phyloP scores from a whole-genome alignment of 2,888 invertebrate species.

The Lysandra bellargus region DNA sequence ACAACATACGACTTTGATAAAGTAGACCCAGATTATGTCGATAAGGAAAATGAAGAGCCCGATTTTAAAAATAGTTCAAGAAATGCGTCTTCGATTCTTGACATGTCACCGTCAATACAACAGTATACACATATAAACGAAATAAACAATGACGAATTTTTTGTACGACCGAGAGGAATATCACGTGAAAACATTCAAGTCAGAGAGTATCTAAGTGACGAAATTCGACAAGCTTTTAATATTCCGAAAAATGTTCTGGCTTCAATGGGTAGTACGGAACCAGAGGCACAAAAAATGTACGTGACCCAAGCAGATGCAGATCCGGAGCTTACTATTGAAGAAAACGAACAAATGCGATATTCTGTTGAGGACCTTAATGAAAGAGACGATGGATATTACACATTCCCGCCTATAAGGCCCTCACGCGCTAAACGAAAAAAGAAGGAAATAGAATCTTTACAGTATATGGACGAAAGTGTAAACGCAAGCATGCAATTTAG shows the following conservation, averaged over 20 bases:
- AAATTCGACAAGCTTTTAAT: slow-evolving; percentile 89
- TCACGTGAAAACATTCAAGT: slow-evolving; percentile 91
- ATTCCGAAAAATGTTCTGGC: slow-evolving; percentile 84
- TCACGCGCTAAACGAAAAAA: slow-evolving; percentile 79
- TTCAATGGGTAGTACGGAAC: slow-evolving; percentile 75
- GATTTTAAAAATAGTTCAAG: slow-evolving; percentile 50
- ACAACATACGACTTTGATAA: slow-evolving; percentile 79
- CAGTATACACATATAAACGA: slow-evolving; percentile 85
- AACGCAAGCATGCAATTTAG: slow-evolving; percentile 70
- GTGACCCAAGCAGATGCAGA: slow-evolving; percentile 66
- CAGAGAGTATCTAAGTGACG: slow-evolving; percentile 87
- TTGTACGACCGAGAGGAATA: slow-evolving; percentile 89
- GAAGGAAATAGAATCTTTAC: slow-evolving; percentile 61
- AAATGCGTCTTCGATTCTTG: slow-evolving; percentile 55
- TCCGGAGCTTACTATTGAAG: slow-evolving; percentile 63
- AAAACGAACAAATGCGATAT: slow-evolving; percentile 60
- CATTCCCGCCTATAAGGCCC: slow-evolving; percentile 79
- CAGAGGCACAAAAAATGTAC: slow-evolving; percentile 61
- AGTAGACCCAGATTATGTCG: slow-evolving; percentile 79
- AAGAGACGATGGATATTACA: slow-evolving; percentile 76
- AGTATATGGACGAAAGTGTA: slow-evolving; percentile 71
- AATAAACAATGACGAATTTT: slow-evolving; percentile 93
- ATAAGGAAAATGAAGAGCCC: slow-evolving; percentile 60
- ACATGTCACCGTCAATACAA: slow-evolving; percentile 67
- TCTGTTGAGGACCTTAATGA: slow-evolving; percentile 72